A percentile compares a stretch with the other conserved stretches of the same genome.
Evolutionary conservation across 2,797 vertebrate genomes (phyloP).

Genomic region (Coccyzus lansbergi): DNA sequence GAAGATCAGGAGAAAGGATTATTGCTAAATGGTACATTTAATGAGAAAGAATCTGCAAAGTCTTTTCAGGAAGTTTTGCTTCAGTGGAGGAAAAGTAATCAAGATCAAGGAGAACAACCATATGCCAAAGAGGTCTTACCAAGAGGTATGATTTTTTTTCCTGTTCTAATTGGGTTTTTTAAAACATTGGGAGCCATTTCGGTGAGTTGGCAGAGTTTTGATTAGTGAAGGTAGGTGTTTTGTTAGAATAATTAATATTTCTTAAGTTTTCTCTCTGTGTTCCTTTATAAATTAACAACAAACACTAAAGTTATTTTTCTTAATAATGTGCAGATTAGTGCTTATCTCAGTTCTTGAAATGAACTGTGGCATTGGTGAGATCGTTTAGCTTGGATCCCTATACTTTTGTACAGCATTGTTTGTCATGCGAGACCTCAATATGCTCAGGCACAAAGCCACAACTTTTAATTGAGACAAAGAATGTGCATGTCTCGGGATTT

Average conservation of each 20-base stretch:
- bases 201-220: not conserved
- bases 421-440: not conserved
- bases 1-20: not conserved
- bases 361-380: not conserved
- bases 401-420: not conserved
- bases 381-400: not conserved
- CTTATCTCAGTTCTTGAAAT: not conserved
- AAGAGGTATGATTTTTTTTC: conserved; percentile 75
- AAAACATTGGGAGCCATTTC: not conserved
- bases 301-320: not conserved
- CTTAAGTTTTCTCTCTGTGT: not conserved
- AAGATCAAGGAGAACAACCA: not conserved
- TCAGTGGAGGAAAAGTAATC: conserved; percentile 78
- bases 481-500: not conserved
- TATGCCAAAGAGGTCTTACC: conserved; percentile 8
- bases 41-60: conserved; percentile 82
- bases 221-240: not conserved
- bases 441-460: not conserved
- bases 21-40: conserved; percentile 77
- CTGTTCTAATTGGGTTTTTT: not conserved
- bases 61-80: conserved; percentile 85
- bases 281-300: not conserved
- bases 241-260: not conserved
- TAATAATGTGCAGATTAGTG: fast-evolving
- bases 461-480: not conserved